Percentiles rank a stretch among this genome's conserved stretches.
phyloP scores from a whole-genome alignment of 1,140 invertebrate species.

The Cotesia glomerata region DNA sequence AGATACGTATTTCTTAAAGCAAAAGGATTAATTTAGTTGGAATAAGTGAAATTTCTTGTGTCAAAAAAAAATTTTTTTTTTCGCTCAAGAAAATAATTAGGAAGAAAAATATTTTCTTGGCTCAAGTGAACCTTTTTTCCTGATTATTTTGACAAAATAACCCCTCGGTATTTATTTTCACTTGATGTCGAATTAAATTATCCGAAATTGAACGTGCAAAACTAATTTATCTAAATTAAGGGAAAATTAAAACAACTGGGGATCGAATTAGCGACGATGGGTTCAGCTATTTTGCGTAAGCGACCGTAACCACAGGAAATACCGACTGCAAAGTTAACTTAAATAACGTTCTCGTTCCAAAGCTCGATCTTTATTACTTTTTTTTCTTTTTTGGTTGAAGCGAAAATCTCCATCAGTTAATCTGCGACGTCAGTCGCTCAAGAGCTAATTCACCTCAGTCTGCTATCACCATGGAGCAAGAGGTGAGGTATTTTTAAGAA shows the following conservation, averaged over 20 bases:
- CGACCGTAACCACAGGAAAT: conserved; percentile 16
- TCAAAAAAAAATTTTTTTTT: no score
- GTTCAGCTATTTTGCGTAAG: conserved; percentile 13
- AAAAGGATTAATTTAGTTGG: no score
- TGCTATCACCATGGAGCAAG: no score
- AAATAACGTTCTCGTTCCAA: conserved; percentile 31
- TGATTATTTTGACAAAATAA: not conserved
- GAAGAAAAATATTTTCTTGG: no score
- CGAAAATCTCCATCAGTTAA: not conserved
- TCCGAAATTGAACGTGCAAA: conserved; percentile 4
- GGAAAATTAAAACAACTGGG: conserved; percentile 42
- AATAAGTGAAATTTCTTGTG: no score
- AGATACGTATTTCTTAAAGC: no score
- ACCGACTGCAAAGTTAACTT: conserved; percentile 34
- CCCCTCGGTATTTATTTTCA: not conserved
- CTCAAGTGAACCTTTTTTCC: no score
- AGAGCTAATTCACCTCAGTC: conserved; percentile 40
- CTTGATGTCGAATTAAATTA: not conserved
- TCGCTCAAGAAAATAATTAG: no score
- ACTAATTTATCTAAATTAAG: conserved; percentile 43
- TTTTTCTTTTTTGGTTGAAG: not conserved
- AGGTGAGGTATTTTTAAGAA: conserved; percentile 17
- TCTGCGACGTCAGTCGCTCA: conserved; percentile 32
- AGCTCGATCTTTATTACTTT: not conserved
- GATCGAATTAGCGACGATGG: not conserved